Evolutionary conservation across 2,888 invertebrate genomes (phyloP).

Genomic region (Archips crataeganus): DNA sequence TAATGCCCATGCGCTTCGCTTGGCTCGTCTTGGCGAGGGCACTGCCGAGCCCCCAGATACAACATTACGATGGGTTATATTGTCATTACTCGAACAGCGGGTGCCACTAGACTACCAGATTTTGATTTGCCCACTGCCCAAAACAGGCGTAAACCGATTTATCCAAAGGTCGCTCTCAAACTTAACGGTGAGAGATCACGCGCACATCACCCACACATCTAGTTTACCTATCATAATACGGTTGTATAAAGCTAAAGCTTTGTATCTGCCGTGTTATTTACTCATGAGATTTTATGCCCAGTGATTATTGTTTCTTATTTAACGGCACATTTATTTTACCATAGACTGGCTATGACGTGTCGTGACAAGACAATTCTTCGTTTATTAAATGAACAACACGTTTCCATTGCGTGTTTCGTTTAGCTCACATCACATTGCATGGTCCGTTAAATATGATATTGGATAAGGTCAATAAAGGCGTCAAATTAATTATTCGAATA

Average conservation of each 20-base stretch:
- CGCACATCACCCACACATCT: neutral
- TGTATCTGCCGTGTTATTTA: neutral
- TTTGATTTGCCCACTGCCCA: neutral
- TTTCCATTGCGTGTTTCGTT: conserved; percentile 25
- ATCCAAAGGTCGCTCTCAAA: neutral
- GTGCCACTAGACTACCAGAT: neutral
- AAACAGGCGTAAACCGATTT: neutral
- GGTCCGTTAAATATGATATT: conserved; percentile 23
- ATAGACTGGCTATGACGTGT: conserved; percentile 46
- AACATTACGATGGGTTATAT: neutral
- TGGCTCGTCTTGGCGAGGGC: too few relatives aligned
- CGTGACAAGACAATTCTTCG: conserved; percentile 58
- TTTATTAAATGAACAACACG: conserved; percentile 42
- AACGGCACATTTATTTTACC: conserved; percentile 60
- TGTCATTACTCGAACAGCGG: neutral
- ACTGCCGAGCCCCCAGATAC: too few relatives aligned
- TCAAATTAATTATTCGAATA: conserved; percentile 20
- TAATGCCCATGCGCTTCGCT: too few relatives aligned
- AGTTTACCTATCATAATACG: neutral
- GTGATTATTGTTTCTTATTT: conserved; percentile 56
- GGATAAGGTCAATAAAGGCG: conserved; percentile 18
- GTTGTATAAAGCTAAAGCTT: neutral
- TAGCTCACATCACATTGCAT: conserved; percentile 19
- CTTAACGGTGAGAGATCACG: neutral
- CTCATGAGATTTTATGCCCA: conserved; percentile 9